phyloP scores from a whole-genome alignment of 2,888 invertebrate species.

The Neocrepidodera transversa region DNA sequence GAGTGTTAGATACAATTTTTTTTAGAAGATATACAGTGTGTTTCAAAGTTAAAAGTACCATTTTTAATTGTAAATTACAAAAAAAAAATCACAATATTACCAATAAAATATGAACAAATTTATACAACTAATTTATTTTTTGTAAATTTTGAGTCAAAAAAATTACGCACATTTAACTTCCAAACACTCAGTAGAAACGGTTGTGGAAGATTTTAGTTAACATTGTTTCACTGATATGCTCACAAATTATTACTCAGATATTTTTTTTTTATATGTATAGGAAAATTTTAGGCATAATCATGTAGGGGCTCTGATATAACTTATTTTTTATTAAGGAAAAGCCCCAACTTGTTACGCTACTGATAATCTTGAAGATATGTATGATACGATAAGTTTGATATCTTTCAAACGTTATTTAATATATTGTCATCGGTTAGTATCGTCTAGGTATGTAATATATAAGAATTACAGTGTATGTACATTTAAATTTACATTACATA shows the following conservation, averaged over 20 bases:
- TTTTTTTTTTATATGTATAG: neutral
- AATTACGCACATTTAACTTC: too few relatives aligned
- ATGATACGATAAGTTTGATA: neutral
- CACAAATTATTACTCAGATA: neutral
- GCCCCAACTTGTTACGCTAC: too few relatives aligned
- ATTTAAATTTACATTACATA: slow-evolving; percentile 19
- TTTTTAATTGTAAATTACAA: neutral
- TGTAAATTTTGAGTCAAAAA: too few relatives aligned
- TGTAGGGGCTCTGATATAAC: too few relatives aligned
- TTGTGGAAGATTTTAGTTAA: slow-evolving; percentile 21
- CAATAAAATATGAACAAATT: too few relatives aligned
- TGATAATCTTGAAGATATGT: slow-evolving; percentile 10
- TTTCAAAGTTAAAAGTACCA: too few relatives aligned
- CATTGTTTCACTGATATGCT: slow-evolving; percentile 12
- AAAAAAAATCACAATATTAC: too few relatives aligned
- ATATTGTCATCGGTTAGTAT: slow-evolving; percentile 32
- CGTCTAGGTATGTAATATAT: slow-evolving; percentile 17
- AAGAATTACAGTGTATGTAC: slow-evolving; percentile 3
- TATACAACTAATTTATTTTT: too few relatives aligned
- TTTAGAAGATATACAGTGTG: slow-evolving; percentile 12
- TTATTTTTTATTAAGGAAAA: too few relatives aligned
- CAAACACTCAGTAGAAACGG: too few relatives aligned
- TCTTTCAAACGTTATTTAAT: slow-evolving; percentile 4
- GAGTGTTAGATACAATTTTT: slow-evolving; percentile 4
- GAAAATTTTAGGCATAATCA: too few relatives aligned